Evolutionary conservation across 2,797 vertebrate species (phyloP).

Genomic region (Tarsius wallacei): DNA sequence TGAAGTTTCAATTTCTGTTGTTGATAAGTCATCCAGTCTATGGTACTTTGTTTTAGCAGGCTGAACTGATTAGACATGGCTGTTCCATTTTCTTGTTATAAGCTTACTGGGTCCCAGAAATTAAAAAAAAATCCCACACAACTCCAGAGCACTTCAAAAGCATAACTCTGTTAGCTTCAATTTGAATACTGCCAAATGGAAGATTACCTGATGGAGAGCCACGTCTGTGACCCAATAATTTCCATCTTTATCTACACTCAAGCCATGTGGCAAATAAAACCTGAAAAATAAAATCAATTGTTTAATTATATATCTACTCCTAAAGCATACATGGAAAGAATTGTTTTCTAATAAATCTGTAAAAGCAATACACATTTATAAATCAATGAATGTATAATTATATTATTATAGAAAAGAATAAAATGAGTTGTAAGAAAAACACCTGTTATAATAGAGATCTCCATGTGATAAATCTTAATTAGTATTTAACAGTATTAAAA

Average conservation of each 20-base stretch:
- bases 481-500: conserved; percentile 47
- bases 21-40: neutral
- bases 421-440: conserved; percentile 52
- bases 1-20: neutral
- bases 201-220: conserved; percentile 97
- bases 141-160: neutral
- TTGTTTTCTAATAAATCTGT: neutral
- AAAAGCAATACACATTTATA: conserved; percentile 14
- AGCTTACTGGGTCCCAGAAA: neutral
- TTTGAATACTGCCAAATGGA: neutral
- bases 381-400: conserved; percentile 15
- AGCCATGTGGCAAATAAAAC: conserved; percentile 98
- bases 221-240: conserved; percentile 99
- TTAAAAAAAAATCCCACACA: neutral
- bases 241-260: conserved; percentile 95
- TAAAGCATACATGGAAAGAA: neutral
- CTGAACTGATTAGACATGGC: neutral
- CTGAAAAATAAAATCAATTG: conserved; percentile 89
- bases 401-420: conserved; percentile 27
- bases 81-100: neutral
- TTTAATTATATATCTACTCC: neutral
- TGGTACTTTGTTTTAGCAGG: neutral
- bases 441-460: neutral
- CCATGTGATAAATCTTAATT: neutral
- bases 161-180: neutral